A percentile compares a stretch with the other conserved stretches of the same genome.
Conservation (phyloP, 2,888 invertebrate species). For the Nomada ruficornis region DNA sequence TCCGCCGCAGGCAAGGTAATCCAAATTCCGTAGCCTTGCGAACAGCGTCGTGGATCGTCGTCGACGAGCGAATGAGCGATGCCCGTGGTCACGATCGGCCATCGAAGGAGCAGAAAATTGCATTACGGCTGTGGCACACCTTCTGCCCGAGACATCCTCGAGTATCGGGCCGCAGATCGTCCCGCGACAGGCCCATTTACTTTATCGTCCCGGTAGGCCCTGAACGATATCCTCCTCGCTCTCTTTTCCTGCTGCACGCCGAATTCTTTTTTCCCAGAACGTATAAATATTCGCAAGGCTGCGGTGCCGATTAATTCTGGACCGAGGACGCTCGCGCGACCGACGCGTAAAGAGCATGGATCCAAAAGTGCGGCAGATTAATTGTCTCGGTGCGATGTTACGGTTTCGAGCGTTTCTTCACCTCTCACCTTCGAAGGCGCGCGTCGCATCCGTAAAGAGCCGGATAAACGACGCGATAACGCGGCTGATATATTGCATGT, state of each 20-base stretch:
- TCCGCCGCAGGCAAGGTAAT: conserved; percentile 48
- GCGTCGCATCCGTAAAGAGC: conserved; percentile 36
- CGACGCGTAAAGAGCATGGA: conserved; percentile 32
- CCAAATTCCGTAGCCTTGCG: conserved; percentile 57
- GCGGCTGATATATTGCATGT: conserved; percentile 43
- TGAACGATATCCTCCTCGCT: conserved; percentile 50
- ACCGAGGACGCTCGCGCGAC: conserved; percentile 44
- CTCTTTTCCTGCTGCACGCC: not conserved
- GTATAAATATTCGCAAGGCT: conserved; percentile 51
- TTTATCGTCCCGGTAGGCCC: conserved; percentile 34
- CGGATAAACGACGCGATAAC: conserved; percentile 51
- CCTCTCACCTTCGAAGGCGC: conserved; percentile 6
- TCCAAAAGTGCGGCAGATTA: conserved; percentile 42
- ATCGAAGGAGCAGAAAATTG: conserved; percentile 22
- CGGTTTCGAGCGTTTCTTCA: conserved; percentile 23
- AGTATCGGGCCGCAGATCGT: not conserved
- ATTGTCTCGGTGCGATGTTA: conserved; percentile 39
- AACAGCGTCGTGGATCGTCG: conserved; percentile 60
- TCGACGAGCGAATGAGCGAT: conserved; percentile 35
- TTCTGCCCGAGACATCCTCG: conserved; percentile 34
- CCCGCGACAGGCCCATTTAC: conserved; percentile 37
- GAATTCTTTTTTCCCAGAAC: conserved; percentile 10
- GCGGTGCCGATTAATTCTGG: conserved; percentile 50
- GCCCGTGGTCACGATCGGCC: conserved; percentile 7
- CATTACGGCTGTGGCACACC: conserved; percentile 3